Base-by-base conservation (phyloP, 2,797 vertebrate genomes). In the Rhodeus uyekii region DNA sequence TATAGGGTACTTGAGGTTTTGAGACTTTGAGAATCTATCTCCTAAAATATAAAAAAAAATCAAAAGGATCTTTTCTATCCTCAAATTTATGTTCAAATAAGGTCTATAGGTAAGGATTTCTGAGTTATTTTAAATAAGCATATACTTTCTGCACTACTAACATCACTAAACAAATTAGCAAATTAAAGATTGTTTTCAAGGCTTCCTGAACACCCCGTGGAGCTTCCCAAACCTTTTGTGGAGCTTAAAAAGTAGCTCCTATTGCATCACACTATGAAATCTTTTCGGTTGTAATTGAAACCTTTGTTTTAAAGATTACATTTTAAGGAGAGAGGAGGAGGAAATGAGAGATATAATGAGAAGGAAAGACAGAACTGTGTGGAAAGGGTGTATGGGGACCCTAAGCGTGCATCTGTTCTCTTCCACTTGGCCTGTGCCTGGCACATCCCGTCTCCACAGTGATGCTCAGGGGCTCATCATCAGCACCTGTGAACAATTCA, bases 401-500 rank as follows among this genome's bases (percentile, higher is more conserved):
- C 87, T 87, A 90, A 84, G 74, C 82, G 88, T 90, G 90, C 94
- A 96, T 95, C 94, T 95, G 95, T 88, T 95, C 92, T 91, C 90
- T 94, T 91, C 90, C 90, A 93, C 93, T 95, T 93, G 93, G 93
- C 92, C 90, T 92, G 91, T 91, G 92, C 91, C 81, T 91, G 92
- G 92, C 92, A 93, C 91, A 91, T 82, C 91, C 87, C 85, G 87
- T 91, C 93, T 93, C 92, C 93, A 94, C 85, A 27, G 85, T 86
- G 88, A 96, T 95, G 92, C 90, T 95, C 94, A 92, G 91, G 95
- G 94, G 88, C 94, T 95, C 95, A 93, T 95, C 92, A 94, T 92
- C 94, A 92, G 91, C 95, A 95, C 95, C 95, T 96, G 95, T 93
- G 93, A 95, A 94, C 95, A 95, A 96, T 96, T 96, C 92, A 94